Base-by-base conservation (phyloP, 2,797 vertebrate species). In the Melanogrammus aeglefinus region DNA sequence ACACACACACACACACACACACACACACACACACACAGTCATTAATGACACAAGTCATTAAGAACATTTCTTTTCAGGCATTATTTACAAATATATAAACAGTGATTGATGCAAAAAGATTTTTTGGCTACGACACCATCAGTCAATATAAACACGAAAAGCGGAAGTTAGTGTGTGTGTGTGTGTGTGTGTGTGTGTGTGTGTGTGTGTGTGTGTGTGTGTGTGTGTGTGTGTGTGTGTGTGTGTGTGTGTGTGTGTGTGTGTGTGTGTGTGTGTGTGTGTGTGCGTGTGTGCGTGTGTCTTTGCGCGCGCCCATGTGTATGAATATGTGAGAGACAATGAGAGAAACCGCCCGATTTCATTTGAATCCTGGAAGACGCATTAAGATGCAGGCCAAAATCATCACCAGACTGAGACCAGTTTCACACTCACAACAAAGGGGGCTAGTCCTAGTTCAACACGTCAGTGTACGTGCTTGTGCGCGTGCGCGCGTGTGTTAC, bases 11-110 rank as follows among this genome's bases (percentile, higher is more conserved):
- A 7, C 18, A 8, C 33, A 13, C 31, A 24, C 31, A 13, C 41
- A 36, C 44, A 29, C 72, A 10, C 44, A 66, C 35, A 2, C 75
- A 38, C 72, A 21, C 74, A 14, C 74, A 33, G 18, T 18, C 76
- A 72, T 31, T 41, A 13, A 24, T n/a, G n/a, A n/a, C n/a, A 10
- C 35, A 2, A 33, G 18, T 18, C 76, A 72, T 31, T 41, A 13
- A 24, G 24, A 39, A 33, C n/a, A 76, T 77, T 79, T 78, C 82
- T 82, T 83, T 83, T 81, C 76, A 31, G 73, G 36, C 77, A 33
- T 74, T 80, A 72, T 85, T 83, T 86, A 84, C 81, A 83, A 87
- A 88, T 82, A 78, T 63, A 86, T 83, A 83, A 81, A 78, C 63
- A 82, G 75, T 80, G 41, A 76, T 69, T 35, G 51, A 87, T 78